Evolutionary conservation across 2,797 vertebrate genomes (phyloP).

Genomic region (Fistularia commersonii): DNA sequence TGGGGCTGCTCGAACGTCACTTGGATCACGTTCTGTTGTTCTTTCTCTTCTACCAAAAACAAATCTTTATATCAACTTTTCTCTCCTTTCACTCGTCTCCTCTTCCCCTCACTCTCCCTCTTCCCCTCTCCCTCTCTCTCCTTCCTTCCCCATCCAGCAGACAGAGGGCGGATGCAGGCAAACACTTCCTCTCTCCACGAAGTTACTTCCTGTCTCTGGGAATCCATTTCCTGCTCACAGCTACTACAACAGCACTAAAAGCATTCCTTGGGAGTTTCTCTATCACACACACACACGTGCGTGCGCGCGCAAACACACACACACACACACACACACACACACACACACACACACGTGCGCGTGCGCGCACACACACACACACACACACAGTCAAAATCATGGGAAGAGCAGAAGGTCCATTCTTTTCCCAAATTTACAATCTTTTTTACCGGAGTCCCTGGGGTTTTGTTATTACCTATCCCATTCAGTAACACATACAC

Average conservation of each 20-base stretch:
- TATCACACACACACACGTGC: slow-evolving; percentile 7
- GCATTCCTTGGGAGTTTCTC: slow-evolving; percentile 51
- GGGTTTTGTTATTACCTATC: too few species aligned
- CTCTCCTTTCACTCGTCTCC: background rate
- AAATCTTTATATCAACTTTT: slow-evolving; percentile 22
- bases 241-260: slow-evolving; percentile 53
- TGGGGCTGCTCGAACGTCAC: slow-evolving; percentile 7
- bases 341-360: too few species aligned
- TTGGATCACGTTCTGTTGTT: slow-evolving; percentile 2
- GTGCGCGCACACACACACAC: too few species aligned
- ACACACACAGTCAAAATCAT: too few species aligned
- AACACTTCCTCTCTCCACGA: slow-evolving; percentile 78
- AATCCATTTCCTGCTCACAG: slow-evolving; percentile 74
- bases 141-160: slow-evolving; percentile 67
- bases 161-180: slow-evolving; percentile 80
- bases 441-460: too few species aligned
- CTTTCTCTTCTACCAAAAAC: slow-evolving; percentile 27
- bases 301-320: slow-evolving; percentile 14
- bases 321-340: slow-evolving; percentile 9
- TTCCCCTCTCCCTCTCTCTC: slow-evolving; percentile 6
- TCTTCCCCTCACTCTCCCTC: background rate
- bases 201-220: slow-evolving; percentile 73
- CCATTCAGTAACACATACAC: too few species aligned
- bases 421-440: too few species aligned
- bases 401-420: too few species aligned